Percentiles rank a stretch among this genome's conserved stretches.
Evolutionary conservation across 2,888 invertebrate species (phyloP).

Genomic region (Apodemia duryi): DNA sequence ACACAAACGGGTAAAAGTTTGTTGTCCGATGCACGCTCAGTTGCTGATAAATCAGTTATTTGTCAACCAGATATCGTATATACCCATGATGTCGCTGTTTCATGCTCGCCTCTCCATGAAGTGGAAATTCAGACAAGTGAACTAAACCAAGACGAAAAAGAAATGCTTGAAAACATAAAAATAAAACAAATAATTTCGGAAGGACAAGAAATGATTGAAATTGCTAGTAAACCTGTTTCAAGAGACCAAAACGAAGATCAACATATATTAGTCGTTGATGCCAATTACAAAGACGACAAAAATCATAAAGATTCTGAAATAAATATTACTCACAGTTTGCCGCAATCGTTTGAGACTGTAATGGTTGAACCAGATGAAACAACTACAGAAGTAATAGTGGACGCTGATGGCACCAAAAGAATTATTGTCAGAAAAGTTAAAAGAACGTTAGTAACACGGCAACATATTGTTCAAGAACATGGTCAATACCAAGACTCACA

Average conservation of each 20-base stretch:
- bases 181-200: conserved; percentile 82
- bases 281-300: conserved; percentile 82
- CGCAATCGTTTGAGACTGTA: conserved; percentile 89
- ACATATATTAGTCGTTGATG: conserved; percentile 84
- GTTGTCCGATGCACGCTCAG: conserved; percentile 59
- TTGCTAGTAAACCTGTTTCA: conserved; percentile 81
- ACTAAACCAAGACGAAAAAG: conserved; percentile 61
- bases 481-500: conserved; percentile 69
- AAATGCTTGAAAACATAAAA: conserved; percentile 81
- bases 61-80: conserved; percentile 54
- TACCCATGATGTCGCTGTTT: conserved; percentile 72
- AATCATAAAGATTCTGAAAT: conserved; percentile 81
- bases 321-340: conserved; percentile 84
- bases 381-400: conserved; percentile 89
- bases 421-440: conserved; percentile 88
- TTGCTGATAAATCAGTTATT: conserved; percentile 64
- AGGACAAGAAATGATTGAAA: conserved; percentile 85
- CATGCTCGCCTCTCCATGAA: conserved; percentile 76
- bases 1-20: conserved; percentile 84
- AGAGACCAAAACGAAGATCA: conserved; percentile 71
- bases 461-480: conserved; percentile 82
- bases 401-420: conserved; percentile 88
- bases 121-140: conserved; percentile 82
- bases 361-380: conserved; percentile 91
- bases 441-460: conserved; percentile 82